Base-by-base conservation (phyloP, 1,140 invertebrate species). In the Cardiocondyla obscurior region DNA sequence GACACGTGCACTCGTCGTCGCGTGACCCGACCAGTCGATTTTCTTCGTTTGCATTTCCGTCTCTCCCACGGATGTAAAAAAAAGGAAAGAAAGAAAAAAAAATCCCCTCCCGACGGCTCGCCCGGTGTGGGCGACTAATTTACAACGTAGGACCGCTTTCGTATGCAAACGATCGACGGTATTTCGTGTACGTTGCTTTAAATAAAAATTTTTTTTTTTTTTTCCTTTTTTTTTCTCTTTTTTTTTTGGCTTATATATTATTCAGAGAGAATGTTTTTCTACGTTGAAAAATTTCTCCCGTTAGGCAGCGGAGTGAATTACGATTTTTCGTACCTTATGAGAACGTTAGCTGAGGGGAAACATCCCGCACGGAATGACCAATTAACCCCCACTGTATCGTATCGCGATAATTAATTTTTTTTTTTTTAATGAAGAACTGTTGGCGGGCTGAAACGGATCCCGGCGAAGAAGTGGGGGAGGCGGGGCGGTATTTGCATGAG, bases 11-110 rank as follows among this genome's bases (percentile, higher is more conserved):
- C 33, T 65, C 69, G 51, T 65, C 69, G 51, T 76, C 77, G 28
- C 62, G 58, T 55, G 58, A 85, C 49, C 76, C 39, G 28, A 3
- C 76, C 55, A 49, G 44, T 65, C 84, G 33, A 49, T 55, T 57
- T 72, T 85, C 74, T 77, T 86, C 84, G 77, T 84, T 89, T 82
- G 72, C 79, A 46, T 67, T 58, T 10, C 49, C 55, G 57, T 77
- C 25, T 42, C 58, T 62, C 33, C 10, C 49, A 33, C 28, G 3
- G 16, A 81, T 28, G n/a, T n/a, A n/a, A 42, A 16, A 74, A 33
- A 19, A n/a, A n/a, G n/a, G n/a, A n/a, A n/a, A n/a, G n/a, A n/a
- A n/a, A n/a, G n/a, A n/a, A n/a, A n/a, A n/a, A n/a, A n/a, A n/a
- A n/a, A n/a, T n/a, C n/a, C n/a, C n/a, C n/a, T n/a, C n/a, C n/a